Percentiles rank a stretch among this genome's conserved stretches.
Conservation (phyloP, 2,113 vertebrate genomes). For the Eubucco bourcierii region DNA sequence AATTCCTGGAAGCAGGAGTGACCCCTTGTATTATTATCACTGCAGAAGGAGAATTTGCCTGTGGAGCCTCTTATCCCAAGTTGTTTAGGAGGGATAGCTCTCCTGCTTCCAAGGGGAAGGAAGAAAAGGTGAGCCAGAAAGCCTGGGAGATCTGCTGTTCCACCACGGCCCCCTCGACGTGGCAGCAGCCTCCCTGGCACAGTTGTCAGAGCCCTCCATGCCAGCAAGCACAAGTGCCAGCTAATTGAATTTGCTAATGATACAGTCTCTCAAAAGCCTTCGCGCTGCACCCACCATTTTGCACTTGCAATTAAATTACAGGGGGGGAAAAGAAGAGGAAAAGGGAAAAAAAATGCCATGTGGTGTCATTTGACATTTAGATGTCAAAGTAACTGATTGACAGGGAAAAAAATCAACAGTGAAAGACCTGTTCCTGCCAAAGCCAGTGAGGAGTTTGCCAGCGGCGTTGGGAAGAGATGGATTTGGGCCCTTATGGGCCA, state of each 20-base stretch:
- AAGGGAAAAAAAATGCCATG: constrained; percentile 14
- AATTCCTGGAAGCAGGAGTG: constrained; percentile 73
- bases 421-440: constrained; percentile 60
- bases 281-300: constrained; percentile 43
- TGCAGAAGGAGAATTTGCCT: background rate
- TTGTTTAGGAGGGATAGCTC: background rate
- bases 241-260: constrained; percentile 80
- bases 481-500: background rate
- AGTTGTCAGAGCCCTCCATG: constrained; percentile 40
- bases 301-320: constrained; percentile 52
- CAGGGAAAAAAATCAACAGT: constrained; percentile 57
- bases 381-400: constrained; percentile 68
- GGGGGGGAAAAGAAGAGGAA: background rate
- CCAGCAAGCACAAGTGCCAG: constrained; percentile 70
- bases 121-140: constrained; percentile 47
- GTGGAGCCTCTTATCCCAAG: background rate
- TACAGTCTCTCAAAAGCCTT: constrained; percentile 51
- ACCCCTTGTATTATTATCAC: constrained; percentile 34
- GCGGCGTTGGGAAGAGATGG: constrained; percentile 2
- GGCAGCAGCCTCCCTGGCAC: constrained; percentile 58
- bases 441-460: constrained; percentile 3
- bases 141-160: background rate
- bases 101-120: background rate
- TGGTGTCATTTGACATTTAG: constrained; percentile 70
- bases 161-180: background rate